These are phyloP conservation scores for Idaea straminata DNA, from an alignment of 2,888 invertebrate genomes.

Conservation along the genomic window DNA sequence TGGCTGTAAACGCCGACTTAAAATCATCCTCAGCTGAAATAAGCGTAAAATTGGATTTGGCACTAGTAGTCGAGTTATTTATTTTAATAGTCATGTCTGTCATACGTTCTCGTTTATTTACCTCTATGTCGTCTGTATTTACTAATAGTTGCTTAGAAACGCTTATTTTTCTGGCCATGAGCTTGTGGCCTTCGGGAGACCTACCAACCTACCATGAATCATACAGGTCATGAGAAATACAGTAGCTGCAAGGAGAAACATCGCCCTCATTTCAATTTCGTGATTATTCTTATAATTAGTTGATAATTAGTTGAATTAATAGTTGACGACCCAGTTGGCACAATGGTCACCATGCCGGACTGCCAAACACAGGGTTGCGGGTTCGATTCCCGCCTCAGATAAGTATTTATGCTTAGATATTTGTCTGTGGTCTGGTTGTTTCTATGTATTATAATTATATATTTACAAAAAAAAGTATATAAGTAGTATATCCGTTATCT, in stretches of 20 bases:
- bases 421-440: too few species aligned
- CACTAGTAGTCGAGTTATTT: conserved; percentile 26
- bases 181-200: not conserved
- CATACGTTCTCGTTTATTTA: conserved; percentile 29
- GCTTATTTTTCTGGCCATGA: not conserved
- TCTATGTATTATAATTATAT: too few species aligned
- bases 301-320: too few species aligned
- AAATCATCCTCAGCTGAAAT: not conserved
- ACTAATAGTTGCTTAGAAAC: not conserved
- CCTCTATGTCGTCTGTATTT: conserved; percentile 11
- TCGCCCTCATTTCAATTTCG: not conserved
- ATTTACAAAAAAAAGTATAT: too few species aligned
- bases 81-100: conserved; percentile 31
- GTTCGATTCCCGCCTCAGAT: too few species aligned
- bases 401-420: too few species aligned
- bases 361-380: too few species aligned
- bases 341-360: too few species aligned
- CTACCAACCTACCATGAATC: not conserved
- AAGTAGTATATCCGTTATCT: too few species aligned
- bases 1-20: too few species aligned
- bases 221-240: not conserved
- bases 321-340: too few species aligned
- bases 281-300: not conserved
- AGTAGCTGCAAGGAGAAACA: not conserved
- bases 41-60: conserved; percentile 45